Evolutionary conservation across 2,113 vertebrate genomes (phyloP).

Genomic region (Sclerurus mexicanus): DNA sequence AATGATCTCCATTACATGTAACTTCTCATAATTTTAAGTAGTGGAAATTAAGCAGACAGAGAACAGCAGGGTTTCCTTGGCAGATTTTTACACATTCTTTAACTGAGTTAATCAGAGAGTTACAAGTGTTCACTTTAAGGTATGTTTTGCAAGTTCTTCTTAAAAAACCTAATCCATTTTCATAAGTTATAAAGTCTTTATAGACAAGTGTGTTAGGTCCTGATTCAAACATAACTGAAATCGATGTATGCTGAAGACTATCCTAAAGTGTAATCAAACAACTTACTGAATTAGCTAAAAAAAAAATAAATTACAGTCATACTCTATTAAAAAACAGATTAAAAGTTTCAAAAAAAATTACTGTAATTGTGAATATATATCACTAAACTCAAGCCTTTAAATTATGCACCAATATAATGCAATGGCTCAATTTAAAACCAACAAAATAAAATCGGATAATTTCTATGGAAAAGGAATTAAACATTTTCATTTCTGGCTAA

Average conservation of each 20-base stretch:
- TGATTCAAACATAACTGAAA: neutral
- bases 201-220: neutral
- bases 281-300: neutral
- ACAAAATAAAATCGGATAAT: neutral
- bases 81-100: neutral
- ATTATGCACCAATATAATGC: neutral
- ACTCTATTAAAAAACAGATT: neutral
- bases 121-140: neutral
- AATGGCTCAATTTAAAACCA: neutral
- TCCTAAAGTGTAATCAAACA: neutral
- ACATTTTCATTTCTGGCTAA: neutral
- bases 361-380: neutral
- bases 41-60: neutral
- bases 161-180: neutral
- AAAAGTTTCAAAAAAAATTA: neutral
- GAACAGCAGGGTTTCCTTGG: neutral
- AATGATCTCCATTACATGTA: neutral
- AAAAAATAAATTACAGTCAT: neutral
- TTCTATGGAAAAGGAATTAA: neutral
- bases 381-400: neutral
- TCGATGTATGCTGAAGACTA: neutral
- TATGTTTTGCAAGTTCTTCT: neutral
- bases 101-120: neutral
- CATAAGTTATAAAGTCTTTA: neutral
- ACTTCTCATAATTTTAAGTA: neutral